These are phyloP conservation scores for Hirtodrosophila trivittata DNA, from an alignment of 2,888 invertebrate genomes.

Conservation along the genomic window DNA sequence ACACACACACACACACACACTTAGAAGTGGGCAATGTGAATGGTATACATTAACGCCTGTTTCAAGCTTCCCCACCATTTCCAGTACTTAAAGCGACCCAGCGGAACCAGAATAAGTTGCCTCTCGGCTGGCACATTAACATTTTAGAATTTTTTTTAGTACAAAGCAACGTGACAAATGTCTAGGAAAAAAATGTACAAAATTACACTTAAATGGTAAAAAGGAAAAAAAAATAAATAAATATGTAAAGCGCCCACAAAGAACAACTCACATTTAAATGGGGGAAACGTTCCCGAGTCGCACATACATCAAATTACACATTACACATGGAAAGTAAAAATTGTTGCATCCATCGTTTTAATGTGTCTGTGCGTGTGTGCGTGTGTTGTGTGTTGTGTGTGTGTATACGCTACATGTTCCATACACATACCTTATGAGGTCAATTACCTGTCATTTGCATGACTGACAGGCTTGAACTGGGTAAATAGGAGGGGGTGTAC, in stretches of 20 bases:
- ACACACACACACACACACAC: too few species aligned
- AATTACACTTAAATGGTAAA: slow-evolving; percentile 63
- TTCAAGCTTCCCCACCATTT: too few species aligned
- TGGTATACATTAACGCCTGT: too few species aligned
- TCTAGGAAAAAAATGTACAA: slow-evolving; percentile 46
- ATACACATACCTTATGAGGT: slow-evolving; percentile 65
- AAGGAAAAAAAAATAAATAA: slow-evolving; percentile 21
- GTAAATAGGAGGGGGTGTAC: background rate
- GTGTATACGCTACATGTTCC: too few species aligned
- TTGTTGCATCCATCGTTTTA: slow-evolving; percentile 74
- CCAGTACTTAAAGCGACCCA: too few species aligned
- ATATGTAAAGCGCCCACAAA: slow-evolving; percentile 39
- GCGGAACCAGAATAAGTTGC: too few species aligned
- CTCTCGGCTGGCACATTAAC: slow-evolving; percentile 61
- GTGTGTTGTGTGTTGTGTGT: too few species aligned
- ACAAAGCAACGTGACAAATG: slow-evolving; percentile 71
- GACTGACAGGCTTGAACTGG: slow-evolving; percentile 51
- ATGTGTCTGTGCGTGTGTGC: too few species aligned
- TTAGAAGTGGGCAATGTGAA: too few species aligned
- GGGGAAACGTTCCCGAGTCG: background rate
- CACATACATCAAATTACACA: slow-evolving; percentile 61
- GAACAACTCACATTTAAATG: slow-evolving; percentile 26
- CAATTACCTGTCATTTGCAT: slow-evolving; percentile 79
- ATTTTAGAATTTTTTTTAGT: slow-evolving; percentile 64
- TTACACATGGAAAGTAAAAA: slow-evolving; percentile 74